Evolutionary conservation across 37 sponge, comb jelly and placozoan species (phyloP), one percentile per base, ranked within the genome.

Genomic region (Spongia lamella): DNA sequence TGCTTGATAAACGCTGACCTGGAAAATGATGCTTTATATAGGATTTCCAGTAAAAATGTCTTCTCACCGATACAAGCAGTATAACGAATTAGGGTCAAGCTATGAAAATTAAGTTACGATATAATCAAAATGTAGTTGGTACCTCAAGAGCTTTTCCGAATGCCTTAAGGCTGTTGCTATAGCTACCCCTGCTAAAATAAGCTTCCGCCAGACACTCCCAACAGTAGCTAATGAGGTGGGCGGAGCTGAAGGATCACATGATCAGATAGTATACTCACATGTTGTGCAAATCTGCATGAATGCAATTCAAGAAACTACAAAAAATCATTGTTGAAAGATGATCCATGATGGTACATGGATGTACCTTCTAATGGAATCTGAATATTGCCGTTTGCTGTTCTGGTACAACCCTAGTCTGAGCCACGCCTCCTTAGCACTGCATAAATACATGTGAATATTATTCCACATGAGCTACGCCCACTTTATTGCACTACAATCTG

Each of bases 151-250:
- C 81, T 56, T 77, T 84, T 19, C 32, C 64, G 66, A 89, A 93
- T 66, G 91, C 66, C 29, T 83, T 86, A 20, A 93, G 75, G 15
- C 91, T 91, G 30, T 91, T 63, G 54, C 57, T 73, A 56, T 86
- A 55, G 63, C 91, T 88, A 2, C 94, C 94, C 57, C 94, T 63
- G 13, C 68, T 59, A 24, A 86, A 51, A 56, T 93, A 93, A 6
- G 92, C 88, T 52, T 93, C 91, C 61, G 83, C 94, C 22, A 93
- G 51, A 54, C 91, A 86, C 77, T 93, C 91, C 94, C 94, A 93
- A 35, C 83, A 77, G 21, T 79, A 63, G 30, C 83, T 81, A 53
- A 36, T 53, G 22, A 16, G 30, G 43, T 27, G 58, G 27, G 26
- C 13, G 73, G 4, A 43, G n/a, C 20, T 24, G 56, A 17, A 40